These are phyloP conservation scores for Andrena fulva DNA, from an alignment of 2,888 invertebrate genomes.

Conservation along the genomic window DNA sequence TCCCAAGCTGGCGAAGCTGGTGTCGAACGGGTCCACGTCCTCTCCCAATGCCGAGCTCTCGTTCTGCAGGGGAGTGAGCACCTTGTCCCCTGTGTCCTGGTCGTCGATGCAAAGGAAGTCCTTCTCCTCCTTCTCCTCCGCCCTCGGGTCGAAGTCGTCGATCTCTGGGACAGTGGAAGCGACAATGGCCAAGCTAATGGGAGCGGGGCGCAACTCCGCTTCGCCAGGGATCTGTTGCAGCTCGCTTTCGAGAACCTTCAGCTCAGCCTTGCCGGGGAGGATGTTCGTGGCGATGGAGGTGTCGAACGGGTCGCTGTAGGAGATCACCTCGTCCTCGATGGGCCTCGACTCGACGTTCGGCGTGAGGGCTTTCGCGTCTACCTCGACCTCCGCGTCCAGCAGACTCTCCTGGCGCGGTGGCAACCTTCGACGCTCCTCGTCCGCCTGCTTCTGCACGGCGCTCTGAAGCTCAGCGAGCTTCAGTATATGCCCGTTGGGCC, in stretches of 20 bases:
- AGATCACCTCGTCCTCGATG: constrained; percentile 83
- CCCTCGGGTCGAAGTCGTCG: constrained; percentile 87
- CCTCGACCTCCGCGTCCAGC: constrained; percentile 86
- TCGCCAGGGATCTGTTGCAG: constrained; percentile 87
- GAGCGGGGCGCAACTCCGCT: constrained; percentile 76
- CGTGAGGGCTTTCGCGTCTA: constrained; percentile 90
- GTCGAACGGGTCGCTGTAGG: constrained; percentile 92
- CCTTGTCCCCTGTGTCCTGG: constrained; percentile 85
- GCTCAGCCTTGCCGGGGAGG: constrained; percentile 91
- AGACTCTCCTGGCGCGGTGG: constrained; percentile 81
- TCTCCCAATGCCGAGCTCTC: constrained; percentile 82
- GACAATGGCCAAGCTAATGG: constrained; percentile 70
- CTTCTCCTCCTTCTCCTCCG: constrained; percentile 82
- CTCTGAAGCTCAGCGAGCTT: constrained; percentile 57
- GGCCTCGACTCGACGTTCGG: constrained; percentile 86
- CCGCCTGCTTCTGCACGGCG: constrained; percentile 64
- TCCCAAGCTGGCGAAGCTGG: constrained; percentile 91
- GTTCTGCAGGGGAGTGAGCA: constrained; percentile 83
- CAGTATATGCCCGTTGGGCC: constrained; percentile 56
- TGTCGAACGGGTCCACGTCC: constrained; percentile 93
- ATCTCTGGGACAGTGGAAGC: constrained; percentile 46
- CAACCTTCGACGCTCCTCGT: constrained; percentile 42
- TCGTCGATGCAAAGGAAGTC: constrained; percentile 86
- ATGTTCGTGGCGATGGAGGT: constrained; percentile 93
- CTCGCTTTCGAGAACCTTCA: constrained; percentile 91